These are phyloP conservation scores for Zaprionus vittiger DNA, from an alignment of 1,140 invertebrate species.

Conservation along the genomic window DNA sequence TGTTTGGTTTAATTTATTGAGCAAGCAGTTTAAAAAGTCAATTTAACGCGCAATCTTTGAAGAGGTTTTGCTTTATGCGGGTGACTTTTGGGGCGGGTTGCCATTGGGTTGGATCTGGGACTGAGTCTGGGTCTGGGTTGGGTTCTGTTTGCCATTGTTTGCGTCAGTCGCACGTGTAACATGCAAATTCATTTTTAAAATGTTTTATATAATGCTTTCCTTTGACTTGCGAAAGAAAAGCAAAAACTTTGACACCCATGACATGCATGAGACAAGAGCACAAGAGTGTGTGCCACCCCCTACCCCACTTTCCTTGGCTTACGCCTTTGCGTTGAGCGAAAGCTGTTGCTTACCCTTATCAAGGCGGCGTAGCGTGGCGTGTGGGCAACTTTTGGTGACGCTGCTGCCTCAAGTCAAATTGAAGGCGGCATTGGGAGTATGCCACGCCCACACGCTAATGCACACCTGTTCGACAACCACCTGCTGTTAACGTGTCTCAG, in stretches of 20 bases:
- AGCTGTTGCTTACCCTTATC: conserved; percentile 51
- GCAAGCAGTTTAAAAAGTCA: conserved; percentile 78
- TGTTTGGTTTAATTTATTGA: conserved; percentile 51
- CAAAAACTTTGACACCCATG: conserved; percentile 43
- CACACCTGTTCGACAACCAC: conserved; percentile 68
- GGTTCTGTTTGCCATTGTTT: conserved; percentile 22
- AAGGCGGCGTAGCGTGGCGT: conserved; percentile 9
- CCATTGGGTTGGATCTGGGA: background rate
- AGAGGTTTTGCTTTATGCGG: conserved; percentile 14
- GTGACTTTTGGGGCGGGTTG: background rate
- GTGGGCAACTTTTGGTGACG: conserved; percentile 38
- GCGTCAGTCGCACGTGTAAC: conserved; percentile 61
- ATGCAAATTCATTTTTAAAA: conserved; percentile 74
- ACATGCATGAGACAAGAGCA: conserved; percentile 30
- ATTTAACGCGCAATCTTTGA: conserved; percentile 55
- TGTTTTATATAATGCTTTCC: conserved; percentile 31
- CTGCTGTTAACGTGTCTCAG: conserved; percentile 70
- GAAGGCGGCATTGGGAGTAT: conserved; percentile 16
- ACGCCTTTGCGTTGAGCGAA: background rate
- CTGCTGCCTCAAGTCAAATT: conserved; percentile 31
- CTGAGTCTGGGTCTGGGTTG: background rate
- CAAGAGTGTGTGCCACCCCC: background rate
- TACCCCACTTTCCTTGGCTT: background rate
- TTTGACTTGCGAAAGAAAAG: conserved; percentile 38
- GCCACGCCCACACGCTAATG: conserved; percentile 39